Base-by-base conservation (phyloP, 2,797 vertebrate genomes). In the Buphagus erythrorhynchus region DNA sequence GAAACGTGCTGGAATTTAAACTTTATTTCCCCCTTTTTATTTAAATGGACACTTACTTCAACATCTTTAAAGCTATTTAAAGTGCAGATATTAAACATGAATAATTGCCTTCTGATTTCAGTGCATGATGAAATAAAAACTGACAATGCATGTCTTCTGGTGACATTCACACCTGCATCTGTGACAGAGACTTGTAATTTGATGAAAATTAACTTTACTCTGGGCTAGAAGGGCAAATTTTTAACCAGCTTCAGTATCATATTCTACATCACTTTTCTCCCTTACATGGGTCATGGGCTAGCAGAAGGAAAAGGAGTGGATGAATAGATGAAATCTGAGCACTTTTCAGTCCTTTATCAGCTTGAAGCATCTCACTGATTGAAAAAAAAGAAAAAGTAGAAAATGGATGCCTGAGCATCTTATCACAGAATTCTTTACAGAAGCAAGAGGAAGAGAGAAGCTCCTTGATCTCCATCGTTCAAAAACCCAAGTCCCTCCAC, bases 51-150 rank as follows among this genome's bases (percentile, higher is more conserved):
- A 89, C 68, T 52, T 84, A 77, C 69, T 94, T 89, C 78, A 92
- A 89, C 72, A 77, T 89, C 84, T 93, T 91, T 83, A 93, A 82
- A 96, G 77, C 71, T 90, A 88, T 95, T 95, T 95, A 89, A 95
- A 89, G 54, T 89, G 59, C 86, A 92, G 72, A 65, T 81, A 94
- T 93, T 93, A 95, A 96, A 88, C 33, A 59, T 69, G 95, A 95
- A 78, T 92, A 96, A 95, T 96, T 95, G 89, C 79, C 75, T 94
- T 62, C 73, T 69, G 61, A 48, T 92, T 95, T 90, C 84, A 80
- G 62, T 10, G 29, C 33, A 26, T n/a, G 75, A 92, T 92, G 87
- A 96, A 93, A 92, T 95, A 91, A 94, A 96, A 95, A 75, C 86
- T 66, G 92, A 94, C 84, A 93, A 90, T 77, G 92, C 68, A 58